Conservation (phyloP, 1,140 invertebrate genomes). For the Formica exsecta region DNA sequence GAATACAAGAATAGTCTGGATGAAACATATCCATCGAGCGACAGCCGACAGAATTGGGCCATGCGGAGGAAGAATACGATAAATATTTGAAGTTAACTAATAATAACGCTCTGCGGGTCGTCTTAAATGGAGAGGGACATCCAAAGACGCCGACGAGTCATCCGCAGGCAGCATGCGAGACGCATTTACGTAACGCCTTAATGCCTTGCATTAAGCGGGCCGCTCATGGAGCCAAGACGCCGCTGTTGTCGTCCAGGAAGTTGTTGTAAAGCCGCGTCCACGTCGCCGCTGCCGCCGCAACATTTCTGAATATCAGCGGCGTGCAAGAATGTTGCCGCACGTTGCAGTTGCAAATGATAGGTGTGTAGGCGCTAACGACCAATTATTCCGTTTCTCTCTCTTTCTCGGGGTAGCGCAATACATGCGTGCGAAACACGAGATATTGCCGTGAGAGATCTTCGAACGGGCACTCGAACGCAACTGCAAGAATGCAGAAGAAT, state of each 20-base stretch:
- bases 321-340: conserved; percentile 44
- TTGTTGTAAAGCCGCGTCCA: conserved; percentile 63
- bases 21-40: conserved; percentile 46
- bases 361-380: conserved; percentile 59
- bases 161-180: conserved; percentile 50
- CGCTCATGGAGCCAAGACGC: conserved; percentile 21
- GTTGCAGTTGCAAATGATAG: conserved; percentile 56
- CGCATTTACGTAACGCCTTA: conserved; percentile 74
- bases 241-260: conserved; percentile 67
- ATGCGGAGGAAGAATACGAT: conserved; percentile 76
- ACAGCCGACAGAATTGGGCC: conserved; percentile 27
- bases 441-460: conserved; percentile 56
- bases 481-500: conserved; percentile 33
- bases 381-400: conserved; percentile 36
- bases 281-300: conserved; percentile 58
- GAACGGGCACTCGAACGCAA: background rate
- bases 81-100: conserved; percentile 84
- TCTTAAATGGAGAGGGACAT: conserved; percentile 70
- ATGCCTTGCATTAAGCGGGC: conserved; percentile 71
- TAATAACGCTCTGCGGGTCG: conserved; percentile 77
- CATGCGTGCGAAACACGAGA: conserved; percentile 37
- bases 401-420: conserved; percentile 18
- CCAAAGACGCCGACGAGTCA: conserved; percentile 59
- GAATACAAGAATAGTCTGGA: conserved; percentile 66
- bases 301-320: conserved; percentile 60